Percentiles rank a stretch among this genome's conserved stretches.
Conservation (phyloP, 2,797 vertebrate genomes). For the Columba guinea region DNA sequence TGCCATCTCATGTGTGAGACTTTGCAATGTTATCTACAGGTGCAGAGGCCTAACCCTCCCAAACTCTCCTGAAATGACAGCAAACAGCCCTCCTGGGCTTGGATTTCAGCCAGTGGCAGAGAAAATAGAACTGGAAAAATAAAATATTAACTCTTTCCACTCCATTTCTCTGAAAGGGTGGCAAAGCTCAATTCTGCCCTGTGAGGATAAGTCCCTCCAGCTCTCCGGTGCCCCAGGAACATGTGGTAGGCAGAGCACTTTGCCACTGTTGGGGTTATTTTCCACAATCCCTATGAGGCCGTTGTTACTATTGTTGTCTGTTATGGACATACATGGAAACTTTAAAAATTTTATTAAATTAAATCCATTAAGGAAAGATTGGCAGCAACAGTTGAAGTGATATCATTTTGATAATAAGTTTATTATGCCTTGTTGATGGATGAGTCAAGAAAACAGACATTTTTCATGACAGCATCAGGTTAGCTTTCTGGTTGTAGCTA, state of each 20-base stretch:
- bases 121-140: not conserved
- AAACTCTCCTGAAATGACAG: not conserved
- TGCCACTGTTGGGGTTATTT: not conserved
- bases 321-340: not conserved
- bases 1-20: not conserved
- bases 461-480: slow-evolving; percentile 50
- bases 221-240: not conserved
- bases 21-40: slow-evolving; percentile 11
- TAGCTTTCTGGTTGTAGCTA: slow-evolving; percentile 37
- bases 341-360: not conserved
- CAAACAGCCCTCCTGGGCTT: not conserved
- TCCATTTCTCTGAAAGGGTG: not conserved
- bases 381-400: slow-evolving; percentile 55
- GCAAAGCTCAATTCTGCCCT: not conserved
- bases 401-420: slow-evolving; percentile 67
- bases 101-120: not conserved
- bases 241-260: not conserved
- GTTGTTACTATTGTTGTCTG: not conserved
- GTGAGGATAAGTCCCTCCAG: not conserved
- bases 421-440: slow-evolving; percentile 65
- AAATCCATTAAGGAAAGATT: slow-evolving; percentile 50
- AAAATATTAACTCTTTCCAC: not conserved
- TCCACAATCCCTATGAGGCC: not conserved
- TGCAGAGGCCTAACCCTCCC: not conserved
- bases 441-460: slow-evolving; percentile 61